Percentiles rank a stretch among this genome's conserved stretches.
These are phyloP conservation scores for Neosalanx taihuensis DNA, from an alignment of 2,797 vertebrate species.

Conservation along the genomic window DNA sequence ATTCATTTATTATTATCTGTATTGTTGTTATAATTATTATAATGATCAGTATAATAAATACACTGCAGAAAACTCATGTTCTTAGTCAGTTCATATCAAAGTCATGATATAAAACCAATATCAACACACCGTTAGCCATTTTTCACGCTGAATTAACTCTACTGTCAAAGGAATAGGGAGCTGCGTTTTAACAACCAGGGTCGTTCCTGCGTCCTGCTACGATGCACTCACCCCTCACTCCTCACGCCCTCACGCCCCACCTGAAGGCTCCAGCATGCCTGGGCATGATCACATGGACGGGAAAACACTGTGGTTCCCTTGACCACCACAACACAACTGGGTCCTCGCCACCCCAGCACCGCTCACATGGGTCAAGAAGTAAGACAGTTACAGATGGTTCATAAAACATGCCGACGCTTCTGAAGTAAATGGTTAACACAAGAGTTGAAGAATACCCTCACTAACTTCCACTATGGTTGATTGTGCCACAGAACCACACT, in stretches of 20 bases:
- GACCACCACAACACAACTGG: slow-evolving; percentile 23
- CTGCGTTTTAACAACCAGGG: slow-evolving; percentile 3
- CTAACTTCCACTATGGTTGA: background rate
- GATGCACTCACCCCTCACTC: background rate
- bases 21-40: background rate
- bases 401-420: background rate
- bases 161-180: background rate
- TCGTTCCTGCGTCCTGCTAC: background rate
- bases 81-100: no score
- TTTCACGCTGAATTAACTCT: background rate
- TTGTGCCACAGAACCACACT: background rate
- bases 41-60: background rate
- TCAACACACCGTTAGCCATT: background rate
- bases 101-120: background rate
- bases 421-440: background rate
- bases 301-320: slow-evolving; percentile 19
- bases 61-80: background rate
- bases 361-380: background rate
- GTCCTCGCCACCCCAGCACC: background rate
- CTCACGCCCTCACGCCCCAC: background rate
- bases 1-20: background rate
- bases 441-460: background rate
- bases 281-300: slow-evolving; percentile 6
- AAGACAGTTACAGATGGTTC: background rate
- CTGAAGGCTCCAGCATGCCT: background rate